These are phyloP conservation scores for Saturnia japonica DNA, from an alignment of 2,888 invertebrate genomes.

Conservation along the genomic window DNA sequence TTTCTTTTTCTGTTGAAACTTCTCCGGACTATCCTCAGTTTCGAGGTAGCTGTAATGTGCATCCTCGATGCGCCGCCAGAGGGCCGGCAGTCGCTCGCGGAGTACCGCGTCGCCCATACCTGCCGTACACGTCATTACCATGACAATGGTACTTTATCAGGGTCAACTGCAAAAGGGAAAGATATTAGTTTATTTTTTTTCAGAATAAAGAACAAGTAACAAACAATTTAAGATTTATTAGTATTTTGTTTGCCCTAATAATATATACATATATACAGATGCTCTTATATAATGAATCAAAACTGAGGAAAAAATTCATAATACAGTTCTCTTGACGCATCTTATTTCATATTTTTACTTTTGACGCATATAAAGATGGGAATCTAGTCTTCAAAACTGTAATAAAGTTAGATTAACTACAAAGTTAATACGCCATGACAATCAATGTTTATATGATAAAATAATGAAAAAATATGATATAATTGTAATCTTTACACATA, in stretches of 20 bases:
- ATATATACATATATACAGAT: too few species aligned
- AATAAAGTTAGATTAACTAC: too few species aligned
- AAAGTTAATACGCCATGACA: too few species aligned
- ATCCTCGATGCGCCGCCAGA: constrained; percentile 88
- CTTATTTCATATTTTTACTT: too few species aligned
- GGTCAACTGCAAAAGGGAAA: neutral
- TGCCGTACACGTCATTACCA: constrained; percentile 65
- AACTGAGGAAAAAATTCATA: neutral
- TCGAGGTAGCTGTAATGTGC: constrained; percentile 90
- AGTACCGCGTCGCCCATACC: constrained; percentile 77
- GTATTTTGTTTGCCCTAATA: neutral
- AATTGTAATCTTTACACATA: too few species aligned
- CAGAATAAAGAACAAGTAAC: neutral
- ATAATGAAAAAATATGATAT: too few species aligned
- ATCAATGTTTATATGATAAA: too few species aligned
- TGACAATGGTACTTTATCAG: constrained; percentile 44
- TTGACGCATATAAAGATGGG: too few species aligned
- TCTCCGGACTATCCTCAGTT: constrained; percentile 90
- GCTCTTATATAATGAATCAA: too few species aligned
- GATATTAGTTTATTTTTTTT: neutral
- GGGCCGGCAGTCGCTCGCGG: constrained; percentile 83
- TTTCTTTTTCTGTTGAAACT: constrained; percentile 88
- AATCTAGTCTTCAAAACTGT: too few species aligned
- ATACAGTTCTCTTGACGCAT: too few species aligned
- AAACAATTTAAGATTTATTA: neutral